A percentile compares a stretch with the other conserved stretches of the same genome.
These are phyloP conservation scores for Austrolebias charrua DNA, from an alignment of 2,797 vertebrate genomes.

Conservation along the genomic window DNA sequence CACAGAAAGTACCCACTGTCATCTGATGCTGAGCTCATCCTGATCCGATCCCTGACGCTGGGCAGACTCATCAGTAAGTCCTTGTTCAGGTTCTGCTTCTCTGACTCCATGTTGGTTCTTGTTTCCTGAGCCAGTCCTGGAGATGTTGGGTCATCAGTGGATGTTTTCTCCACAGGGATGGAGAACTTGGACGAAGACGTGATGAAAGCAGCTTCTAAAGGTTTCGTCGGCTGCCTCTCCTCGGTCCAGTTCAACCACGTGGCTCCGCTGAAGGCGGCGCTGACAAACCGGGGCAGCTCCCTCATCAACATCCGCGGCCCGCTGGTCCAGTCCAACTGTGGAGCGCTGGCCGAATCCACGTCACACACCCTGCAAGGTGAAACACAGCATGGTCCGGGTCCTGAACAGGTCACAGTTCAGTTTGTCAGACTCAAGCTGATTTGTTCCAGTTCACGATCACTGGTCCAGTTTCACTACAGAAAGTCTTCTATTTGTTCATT, in stretches of 20 bases:
- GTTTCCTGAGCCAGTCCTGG: too few relatives aligned
- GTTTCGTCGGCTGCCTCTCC: slow-evolving; percentile 93
- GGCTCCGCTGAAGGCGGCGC: slow-evolving; percentile 89
- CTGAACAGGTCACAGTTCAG: too few relatives aligned
- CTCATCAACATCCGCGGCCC: slow-evolving; percentile 84
- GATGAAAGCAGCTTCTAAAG: slow-evolving; percentile 80
- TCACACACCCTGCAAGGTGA: slow-evolving; percentile 89
- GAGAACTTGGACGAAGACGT: slow-evolving; percentile 82
- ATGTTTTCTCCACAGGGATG: slow-evolving; percentile 73
- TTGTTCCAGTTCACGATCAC: too few relatives aligned
- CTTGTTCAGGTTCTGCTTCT: neutral
- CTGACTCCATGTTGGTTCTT: too few relatives aligned
- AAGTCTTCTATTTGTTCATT: too few relatives aligned
- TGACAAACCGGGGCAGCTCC: slow-evolving; percentile 84
- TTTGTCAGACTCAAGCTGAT: too few relatives aligned
- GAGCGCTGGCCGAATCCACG: slow-evolving; percentile 76
- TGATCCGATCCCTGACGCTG: slow-evolving; percentile 87
- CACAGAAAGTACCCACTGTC: slow-evolving; percentile 90
- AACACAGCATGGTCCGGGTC: neutral
- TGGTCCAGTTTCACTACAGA: too few relatives aligned
- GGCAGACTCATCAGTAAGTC: slow-evolving; percentile 90
- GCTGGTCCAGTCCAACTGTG: slow-evolving; percentile 86
- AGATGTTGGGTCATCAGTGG: neutral
- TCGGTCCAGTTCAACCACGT: slow-evolving; percentile 93
- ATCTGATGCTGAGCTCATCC: slow-evolving; percentile 84